Base-by-base conservation (phyloP, 2,113 vertebrate species). In the Myiozetetes cayanensis region DNA sequence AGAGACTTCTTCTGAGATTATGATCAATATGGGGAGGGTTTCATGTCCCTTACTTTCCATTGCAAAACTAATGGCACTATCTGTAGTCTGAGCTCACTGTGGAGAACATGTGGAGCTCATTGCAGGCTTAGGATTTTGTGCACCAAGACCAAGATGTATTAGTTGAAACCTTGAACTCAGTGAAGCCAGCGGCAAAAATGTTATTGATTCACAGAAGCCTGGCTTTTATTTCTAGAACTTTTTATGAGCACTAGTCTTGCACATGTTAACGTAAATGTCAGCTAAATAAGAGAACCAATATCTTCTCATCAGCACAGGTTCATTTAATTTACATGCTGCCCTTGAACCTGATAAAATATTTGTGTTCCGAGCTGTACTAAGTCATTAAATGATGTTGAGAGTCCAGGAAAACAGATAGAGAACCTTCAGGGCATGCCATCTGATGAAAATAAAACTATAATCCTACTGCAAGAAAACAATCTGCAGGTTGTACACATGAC, bases 321-420 rank as follows among this genome's bases (percentile, higher is more conserved):
- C 46, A 70, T 89, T 96, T 96, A 87, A 92, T 82, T 47, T 92
- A 31, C 25, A 62, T 3, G 6, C 35, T 94, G 23, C 31, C 31
- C 7, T 65, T 37, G 20, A 85, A 90, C 22, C 28, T 85, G 93
- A 85, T 92, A 85, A 96, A 95, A 62, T 31, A 2, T 44, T 93
- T 43, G 65, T 72, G 33, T 82, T 97, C 15, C 74, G 74, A 96
- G 94, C 75, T 77, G 56, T 44, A 72, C 47, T 74, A 93, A 65
- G 89, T 95, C 71, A 91, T 96, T 73, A 94, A 87, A 91, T 73
- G 52, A 87, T 93, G 55, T 74, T 96, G 95, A 95, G 63, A 93
- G 85, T 82, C 22, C 76, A 89, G 77, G 35, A 93, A 87, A 94
- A 91, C 90, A 97, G 94, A 94, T 81, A 95, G 83, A 80, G 84